Conservation (phyloP, 92 coral and sea anemone species). For the Epizoanthus ramosus region DNA sequence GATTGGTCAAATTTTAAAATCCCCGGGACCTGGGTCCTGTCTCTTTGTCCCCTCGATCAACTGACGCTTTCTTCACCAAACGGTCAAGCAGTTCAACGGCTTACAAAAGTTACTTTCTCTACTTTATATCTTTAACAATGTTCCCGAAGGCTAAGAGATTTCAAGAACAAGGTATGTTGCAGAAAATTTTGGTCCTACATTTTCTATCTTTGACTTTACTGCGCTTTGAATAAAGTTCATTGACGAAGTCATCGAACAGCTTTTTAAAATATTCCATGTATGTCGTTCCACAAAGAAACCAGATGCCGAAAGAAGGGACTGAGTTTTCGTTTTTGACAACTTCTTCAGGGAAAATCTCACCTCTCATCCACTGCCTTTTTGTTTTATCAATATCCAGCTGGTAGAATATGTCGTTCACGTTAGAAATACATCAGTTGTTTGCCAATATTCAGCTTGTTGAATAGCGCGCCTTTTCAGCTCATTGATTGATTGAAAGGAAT, state of each 20-base stretch:
- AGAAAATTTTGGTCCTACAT: not conserved
- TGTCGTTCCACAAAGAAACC: too few species aligned
- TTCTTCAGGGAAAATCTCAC: not conserved
- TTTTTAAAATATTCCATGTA: not conserved
- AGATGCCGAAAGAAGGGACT: too few species aligned
- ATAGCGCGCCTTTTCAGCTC: not conserved
- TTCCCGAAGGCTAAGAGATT: conserved; percentile 10
- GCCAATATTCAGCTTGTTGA: too few species aligned
- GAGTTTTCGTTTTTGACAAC: not conserved
- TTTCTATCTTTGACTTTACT: not conserved
- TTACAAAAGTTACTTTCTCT: not conserved
- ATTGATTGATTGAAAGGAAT: too few species aligned
- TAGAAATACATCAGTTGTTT: not conserved
- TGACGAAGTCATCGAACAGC: not conserved
- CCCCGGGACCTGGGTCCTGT: conserved; percentile 36
- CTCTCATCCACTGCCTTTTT: not conserved
- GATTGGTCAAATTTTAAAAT: conserved; percentile 36
- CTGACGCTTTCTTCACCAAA: not conserved
- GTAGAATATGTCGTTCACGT: not conserved
- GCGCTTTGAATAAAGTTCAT: not conserved
- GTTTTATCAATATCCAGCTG: not conserved
- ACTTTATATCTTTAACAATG: not conserved
- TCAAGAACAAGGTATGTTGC: conserved; percentile 8
- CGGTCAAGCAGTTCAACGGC: not conserved
- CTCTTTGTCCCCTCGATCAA: not conserved